Evolutionary conservation across 2,888 invertebrate genomes (phyloP).

Genomic region (Ophioninae sp.): DNA sequence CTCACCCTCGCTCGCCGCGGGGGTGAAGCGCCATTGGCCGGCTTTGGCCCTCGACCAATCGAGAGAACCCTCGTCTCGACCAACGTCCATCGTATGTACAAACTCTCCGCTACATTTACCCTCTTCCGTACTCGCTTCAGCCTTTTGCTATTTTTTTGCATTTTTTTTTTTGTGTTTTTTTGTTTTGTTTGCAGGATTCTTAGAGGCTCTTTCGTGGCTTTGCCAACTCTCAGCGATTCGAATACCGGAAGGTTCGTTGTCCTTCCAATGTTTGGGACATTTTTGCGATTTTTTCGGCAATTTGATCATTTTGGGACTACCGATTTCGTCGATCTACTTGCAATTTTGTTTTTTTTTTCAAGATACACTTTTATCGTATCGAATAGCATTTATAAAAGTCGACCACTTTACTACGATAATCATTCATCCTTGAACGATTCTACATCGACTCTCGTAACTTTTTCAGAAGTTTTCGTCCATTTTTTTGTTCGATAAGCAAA

Average conservation of each 20-base stretch:
- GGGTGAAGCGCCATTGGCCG: conserved; percentile 81
- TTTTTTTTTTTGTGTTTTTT: not conserved
- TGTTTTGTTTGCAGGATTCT: not conserved
- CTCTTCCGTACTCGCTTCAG: not conserved
- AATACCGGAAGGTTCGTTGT: not conserved
- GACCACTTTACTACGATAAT: not conserved
- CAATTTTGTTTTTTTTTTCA: not conserved
- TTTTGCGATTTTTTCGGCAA: not conserved
- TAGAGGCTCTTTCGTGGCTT: not conserved
- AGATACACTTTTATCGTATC: not conserved
- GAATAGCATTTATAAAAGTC: not conserved
- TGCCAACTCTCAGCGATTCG: not conserved
- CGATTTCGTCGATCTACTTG: not conserved
- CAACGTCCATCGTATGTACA: conserved; percentile 53
- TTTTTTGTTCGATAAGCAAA: not conserved
- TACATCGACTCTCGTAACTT: not conserved
- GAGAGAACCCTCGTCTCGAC: conserved; percentile 59
- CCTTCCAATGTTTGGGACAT: not conserved
- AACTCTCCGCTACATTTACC: conserved; percentile 19
- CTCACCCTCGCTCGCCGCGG: conserved; percentile 77
- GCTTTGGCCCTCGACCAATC: conserved; percentile 73
- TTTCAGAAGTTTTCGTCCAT: not conserved
- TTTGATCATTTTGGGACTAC: not conserved
- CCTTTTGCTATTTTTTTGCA: conserved; percentile 3
- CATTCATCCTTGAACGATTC: not conserved